phyloP scores from a whole-genome alignment of 1,140 invertebrate genomes.

The Pseudomyrmex pallidus region DNA sequence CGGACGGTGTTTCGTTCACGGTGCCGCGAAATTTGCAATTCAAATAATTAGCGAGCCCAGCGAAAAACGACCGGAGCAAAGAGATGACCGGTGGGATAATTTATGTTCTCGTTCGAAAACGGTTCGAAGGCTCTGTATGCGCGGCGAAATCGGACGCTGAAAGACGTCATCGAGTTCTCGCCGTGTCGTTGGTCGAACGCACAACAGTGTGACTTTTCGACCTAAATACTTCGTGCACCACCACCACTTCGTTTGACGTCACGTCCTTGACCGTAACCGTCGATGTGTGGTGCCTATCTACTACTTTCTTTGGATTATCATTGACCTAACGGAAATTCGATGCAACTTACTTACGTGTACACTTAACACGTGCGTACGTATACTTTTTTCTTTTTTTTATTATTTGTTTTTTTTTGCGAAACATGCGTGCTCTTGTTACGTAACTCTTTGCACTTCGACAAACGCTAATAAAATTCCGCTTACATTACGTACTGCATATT shows the following conservation, averaged over 20 bases:
- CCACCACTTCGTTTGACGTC: conserved; percentile 65
- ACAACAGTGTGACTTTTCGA: conserved; percentile 81
- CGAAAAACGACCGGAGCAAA: conserved; percentile 51
- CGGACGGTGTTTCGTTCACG: conserved; percentile 64
- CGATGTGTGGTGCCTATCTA: neutral
- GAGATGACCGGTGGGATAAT: conserved; percentile 39
- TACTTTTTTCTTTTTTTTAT: neutral
- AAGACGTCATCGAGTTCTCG: conserved; percentile 49
- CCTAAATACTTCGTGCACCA: conserved; percentile 79
- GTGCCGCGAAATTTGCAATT: conserved; percentile 76
- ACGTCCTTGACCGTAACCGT: conserved; percentile 73
- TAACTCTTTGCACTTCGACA: too few species aligned
- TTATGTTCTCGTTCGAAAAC: neutral
- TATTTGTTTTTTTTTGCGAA: neutral
- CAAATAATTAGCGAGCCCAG: conserved; percentile 75
- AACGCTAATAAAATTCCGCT: too few species aligned
- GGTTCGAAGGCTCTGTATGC: conserved; percentile 29
- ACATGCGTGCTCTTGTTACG: too few species aligned
- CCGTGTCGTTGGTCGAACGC: conserved; percentile 66
- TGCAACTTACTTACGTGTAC: conserved; percentile 14
- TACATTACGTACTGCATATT: too few species aligned
- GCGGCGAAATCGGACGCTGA: conserved; percentile 58
- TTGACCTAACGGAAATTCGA: conserved; percentile 63
- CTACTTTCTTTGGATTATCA: conserved; percentile 45
- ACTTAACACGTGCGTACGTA: too few species aligned